These are phyloP conservation scores for Drosophila flavopinicola DNA, from an alignment of 2,888 invertebrate species.

Conservation along the genomic window DNA sequence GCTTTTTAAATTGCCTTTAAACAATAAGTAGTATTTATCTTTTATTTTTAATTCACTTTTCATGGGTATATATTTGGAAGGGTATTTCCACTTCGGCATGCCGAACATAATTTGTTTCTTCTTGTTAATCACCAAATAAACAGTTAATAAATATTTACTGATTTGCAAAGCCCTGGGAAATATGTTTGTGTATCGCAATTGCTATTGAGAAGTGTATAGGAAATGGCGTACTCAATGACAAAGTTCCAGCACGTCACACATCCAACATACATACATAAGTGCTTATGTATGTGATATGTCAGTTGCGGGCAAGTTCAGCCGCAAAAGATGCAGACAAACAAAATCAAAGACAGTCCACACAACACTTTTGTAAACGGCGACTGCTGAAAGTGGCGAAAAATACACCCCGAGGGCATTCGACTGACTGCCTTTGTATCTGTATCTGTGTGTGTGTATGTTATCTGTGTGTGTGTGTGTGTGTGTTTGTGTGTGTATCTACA, in stretches of 20 bases:
- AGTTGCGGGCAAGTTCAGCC: slow-evolving; percentile 23
- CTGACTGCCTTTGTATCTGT: slow-evolving; percentile 17
- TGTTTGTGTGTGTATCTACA: slow-evolving; percentile 28
- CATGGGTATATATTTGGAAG: neutral
- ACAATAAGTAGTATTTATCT: neutral
- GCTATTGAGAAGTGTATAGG: slow-evolving; percentile 5
- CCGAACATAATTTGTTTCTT: neutral
- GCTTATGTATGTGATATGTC: slow-evolving; percentile 16
- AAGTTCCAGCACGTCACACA: slow-evolving; percentile 17
- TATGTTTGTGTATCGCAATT: slow-evolving; percentile 20
- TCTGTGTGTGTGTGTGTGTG: slow-evolving; percentile 21
- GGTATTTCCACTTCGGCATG: neutral
- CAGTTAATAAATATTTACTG: slow-evolving; percentile 24
- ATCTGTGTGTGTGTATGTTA: slow-evolving; percentile 12
- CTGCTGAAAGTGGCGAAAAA: slow-evolving; percentile 61
- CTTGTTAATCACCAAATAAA: slow-evolving; percentile 24
- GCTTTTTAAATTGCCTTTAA: neutral
- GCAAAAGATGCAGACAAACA: slow-evolving; percentile 53
- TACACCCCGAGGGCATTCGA: slow-evolving; percentile 69
- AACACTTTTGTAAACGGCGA: slow-evolving; percentile 61
- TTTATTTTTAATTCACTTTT: neutral
- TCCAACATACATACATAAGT: neutral
- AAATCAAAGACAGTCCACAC: slow-evolving; percentile 73
- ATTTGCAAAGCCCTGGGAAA: slow-evolving; percentile 26
- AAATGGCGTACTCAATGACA: slow-evolving; percentile 25